A percentile compares a stretch with the other conserved stretches of the same genome.
These are phyloP conservation scores for Pleuronectes platessa DNA, from an alignment of 2,113 vertebrate genomes.

Conservation along the genomic window DNA sequence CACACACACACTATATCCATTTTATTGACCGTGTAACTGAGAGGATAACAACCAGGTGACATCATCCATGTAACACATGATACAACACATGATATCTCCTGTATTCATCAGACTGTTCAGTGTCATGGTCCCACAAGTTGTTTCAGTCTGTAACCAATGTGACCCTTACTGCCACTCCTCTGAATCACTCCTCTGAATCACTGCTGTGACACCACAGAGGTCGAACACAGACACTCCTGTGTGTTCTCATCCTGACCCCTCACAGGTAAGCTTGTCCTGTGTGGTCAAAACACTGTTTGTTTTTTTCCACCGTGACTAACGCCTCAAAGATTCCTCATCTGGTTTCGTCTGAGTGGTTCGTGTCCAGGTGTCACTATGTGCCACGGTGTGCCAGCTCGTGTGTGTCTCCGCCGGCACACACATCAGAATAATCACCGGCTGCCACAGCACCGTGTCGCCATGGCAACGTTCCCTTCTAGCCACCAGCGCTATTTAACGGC, in stretches of 20 bases:
- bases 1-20: not conserved
- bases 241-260: too few species aligned
- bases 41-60: conserved; percentile 54
- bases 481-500: conserved; percentile 67
- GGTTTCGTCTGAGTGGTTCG: conserved; percentile 4
- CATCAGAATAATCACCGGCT: conserved; percentile 73
- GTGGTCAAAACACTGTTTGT: not conserved
- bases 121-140: not conserved
- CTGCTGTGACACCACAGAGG: not conserved
- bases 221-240: not conserved
- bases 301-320: not conserved
- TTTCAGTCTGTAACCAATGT: too few species aligned
- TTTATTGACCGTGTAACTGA: conserved; percentile 49
- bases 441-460: conserved; percentile 70
- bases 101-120: not conserved
- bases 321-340: not conserved
- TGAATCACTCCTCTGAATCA: not conserved
- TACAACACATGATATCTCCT: conserved; percentile 13
- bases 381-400: conserved; percentile 38
- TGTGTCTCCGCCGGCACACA: conserved; percentile 54
- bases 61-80: conserved; percentile 35
- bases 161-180: not conserved
- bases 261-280: not conserved
- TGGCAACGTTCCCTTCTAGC: conserved; percentile 74
- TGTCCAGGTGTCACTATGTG: conserved; percentile 62